Evolutionary conservation across 2,113 vertebrate genomes (phyloP), one percentile per base, ranked within the genome.

Genomic region (Neomonachus schauinslandi): DNA sequence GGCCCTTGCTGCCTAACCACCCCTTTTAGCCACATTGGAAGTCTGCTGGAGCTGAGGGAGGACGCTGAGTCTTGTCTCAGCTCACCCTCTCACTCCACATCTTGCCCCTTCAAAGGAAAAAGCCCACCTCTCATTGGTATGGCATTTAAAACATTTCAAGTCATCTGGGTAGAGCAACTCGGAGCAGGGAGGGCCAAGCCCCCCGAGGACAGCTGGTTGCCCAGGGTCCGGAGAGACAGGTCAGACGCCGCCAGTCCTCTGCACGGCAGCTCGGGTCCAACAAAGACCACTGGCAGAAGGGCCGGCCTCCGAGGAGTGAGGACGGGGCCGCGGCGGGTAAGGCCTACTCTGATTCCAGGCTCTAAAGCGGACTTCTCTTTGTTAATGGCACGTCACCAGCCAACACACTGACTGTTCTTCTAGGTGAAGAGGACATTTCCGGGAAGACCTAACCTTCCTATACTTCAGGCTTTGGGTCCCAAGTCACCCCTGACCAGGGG

Each of bases 291-390:
- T 21, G 26, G 72, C 42, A 16, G 63, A 18, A 61, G 59, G 49
- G 33, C 16, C 4, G 31, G 28, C 39, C 61, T 22, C 5, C 0
- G 2, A 33, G 24, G 74, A 46, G 36, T 0, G 22, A 2, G 3
- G 6, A 11, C 9, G 59, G 55, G 53, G 61, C 61, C 39, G 36
- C 12, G 69, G 6, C 22, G 49, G 36, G 36, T 31, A 11, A 74
- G 46, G 69, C 61, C 80, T 14, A 3, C 39, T 36, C 21, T 5
- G 39, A 28, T 3, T 86, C 59, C 7, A 1, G 18, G 71, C 76
- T 67, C 63, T 36, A 59, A 24, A 76, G 42, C 7, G 31, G 42
- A 11, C 0, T 51, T 72, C 26, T 5, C 22, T 18, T 90, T 24
- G 26, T 39, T 22, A 42, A 13, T 67, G 51, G 36, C n/a, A 36